phyloP scores from a whole-genome alignment of 1,140 invertebrate genomes.

The Ridgeia piscesae region DNA sequence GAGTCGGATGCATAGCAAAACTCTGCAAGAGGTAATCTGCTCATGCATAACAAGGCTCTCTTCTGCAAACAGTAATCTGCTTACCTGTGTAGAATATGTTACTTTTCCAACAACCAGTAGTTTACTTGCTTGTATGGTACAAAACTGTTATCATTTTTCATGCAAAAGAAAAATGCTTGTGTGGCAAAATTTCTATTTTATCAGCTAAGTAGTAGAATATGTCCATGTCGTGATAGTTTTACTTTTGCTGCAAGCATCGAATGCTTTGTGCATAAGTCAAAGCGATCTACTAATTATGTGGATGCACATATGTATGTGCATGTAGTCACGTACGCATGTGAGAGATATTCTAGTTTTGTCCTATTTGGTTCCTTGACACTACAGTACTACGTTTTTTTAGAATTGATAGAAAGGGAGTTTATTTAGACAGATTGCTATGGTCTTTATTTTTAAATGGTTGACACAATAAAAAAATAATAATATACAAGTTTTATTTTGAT shows the following conservation, averaged over 20 bases:
- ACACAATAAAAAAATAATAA: neutral
- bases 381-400: too few relatives aligned
- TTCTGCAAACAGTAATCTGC: neutral
- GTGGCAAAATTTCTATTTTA: neutral
- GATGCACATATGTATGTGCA: neutral
- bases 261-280: constrained; percentile 1
- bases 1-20: neutral
- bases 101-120: neutral
- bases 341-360: neutral
- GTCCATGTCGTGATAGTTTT: neutral
- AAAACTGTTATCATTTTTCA: neutral
- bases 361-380: too few relatives aligned
- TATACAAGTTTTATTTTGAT: neutral
- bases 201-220: neutral
- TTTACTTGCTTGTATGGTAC: neutral
- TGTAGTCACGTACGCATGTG: neutral
- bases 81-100: neutral
- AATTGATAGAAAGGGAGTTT: too few relatives aligned
- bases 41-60: neutral
- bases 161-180: neutral
- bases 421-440: neutral
- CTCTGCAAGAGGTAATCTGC: neutral
- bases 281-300: neutral
- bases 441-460: neutral
- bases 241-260: neutral